Conservation (phyloP, 1,140 invertebrate species). For the Ctenoplectra terminalis region DNA sequence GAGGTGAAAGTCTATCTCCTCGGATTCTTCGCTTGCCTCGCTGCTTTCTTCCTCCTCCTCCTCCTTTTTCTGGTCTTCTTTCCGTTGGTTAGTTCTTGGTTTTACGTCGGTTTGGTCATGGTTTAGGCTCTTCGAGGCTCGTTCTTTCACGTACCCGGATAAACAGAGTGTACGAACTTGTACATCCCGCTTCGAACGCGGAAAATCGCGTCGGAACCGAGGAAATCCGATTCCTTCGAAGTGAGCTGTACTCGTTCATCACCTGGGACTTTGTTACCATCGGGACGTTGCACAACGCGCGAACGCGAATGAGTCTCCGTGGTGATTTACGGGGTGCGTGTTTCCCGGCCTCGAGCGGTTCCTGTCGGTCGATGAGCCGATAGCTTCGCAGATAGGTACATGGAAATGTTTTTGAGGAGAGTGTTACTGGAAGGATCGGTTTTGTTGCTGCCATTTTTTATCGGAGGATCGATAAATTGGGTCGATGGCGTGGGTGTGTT, state of each 20-base stretch:
- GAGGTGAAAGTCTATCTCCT: slow-evolving; percentile 64
- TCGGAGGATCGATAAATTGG: background rate
- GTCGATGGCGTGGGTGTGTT: background rate
- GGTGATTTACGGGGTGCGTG: slow-evolving; percentile 44
- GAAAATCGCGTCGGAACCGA: slow-evolving; percentile 47
- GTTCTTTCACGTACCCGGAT: background rate
- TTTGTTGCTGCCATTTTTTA: background rate
- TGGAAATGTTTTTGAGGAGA: background rate
- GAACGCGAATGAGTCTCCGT: background rate
- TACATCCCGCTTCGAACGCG: background rate
- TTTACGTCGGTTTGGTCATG: background rate
- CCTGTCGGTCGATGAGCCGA: background rate
- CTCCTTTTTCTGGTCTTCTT: no score
- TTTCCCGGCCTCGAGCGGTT: slow-evolving; percentile 18
- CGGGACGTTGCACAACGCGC: slow-evolving; percentile 37
- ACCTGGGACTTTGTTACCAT: slow-evolving; percentile 31
- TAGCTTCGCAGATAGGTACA: background rate
- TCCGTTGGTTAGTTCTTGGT: background rate
- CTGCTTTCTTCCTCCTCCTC: background rate
- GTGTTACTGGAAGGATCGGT: background rate
- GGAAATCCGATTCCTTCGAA: slow-evolving; percentile 30
- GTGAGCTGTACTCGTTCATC: slow-evolving; percentile 39
- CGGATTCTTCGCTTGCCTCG: background rate
- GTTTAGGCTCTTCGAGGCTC: background rate
- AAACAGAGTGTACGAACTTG: background rate